Evolutionary conservation across 2,888 invertebrate species (phyloP).

Genomic region (Nebria brevicollis): DNA sequence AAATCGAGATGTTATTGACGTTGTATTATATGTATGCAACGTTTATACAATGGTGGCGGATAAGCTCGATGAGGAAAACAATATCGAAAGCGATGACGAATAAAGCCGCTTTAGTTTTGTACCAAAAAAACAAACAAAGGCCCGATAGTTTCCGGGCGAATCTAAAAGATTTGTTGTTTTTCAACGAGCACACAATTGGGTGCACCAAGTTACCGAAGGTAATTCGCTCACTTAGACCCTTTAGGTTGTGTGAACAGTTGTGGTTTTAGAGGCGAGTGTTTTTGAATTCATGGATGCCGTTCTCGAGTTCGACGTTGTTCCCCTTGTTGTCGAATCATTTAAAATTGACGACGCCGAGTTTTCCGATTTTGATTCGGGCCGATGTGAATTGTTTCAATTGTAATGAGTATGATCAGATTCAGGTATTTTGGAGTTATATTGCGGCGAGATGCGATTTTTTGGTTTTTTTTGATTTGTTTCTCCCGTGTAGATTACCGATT

Average conservation of each 20-base stretch:
- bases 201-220: constrained; percentile 70
- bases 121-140: constrained; percentile 46
- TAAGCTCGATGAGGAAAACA: constrained; percentile 75
- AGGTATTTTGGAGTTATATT: constrained; percentile 10
- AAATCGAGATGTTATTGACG: constrained; percentile 74
- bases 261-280: constrained; percentile 27
- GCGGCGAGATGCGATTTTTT: too few species aligned
- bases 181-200: constrained; percentile 65
- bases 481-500: constrained; percentile 74
- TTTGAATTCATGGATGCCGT: constrained; percentile 40
- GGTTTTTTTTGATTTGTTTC: constrained; percentile 6
- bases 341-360: constrained; percentile 35
- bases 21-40: constrained; percentile 86
- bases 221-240: constrained; percentile 48
- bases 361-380: constrained; percentile 37
- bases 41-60: constrained; percentile 82
- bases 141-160: constrained; percentile 55
- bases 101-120: constrained; percentile 60
- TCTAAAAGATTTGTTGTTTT: constrained; percentile 71
- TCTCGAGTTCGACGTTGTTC: constrained; percentile 29
- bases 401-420: constrained; percentile 30
- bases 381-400: constrained; percentile 28
- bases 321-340: constrained; percentile 33
- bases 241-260: background rate
- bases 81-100: constrained; percentile 66